Evolutionary conservation across 1,140 invertebrate genomes (phyloP).

Genomic region (Battus philenor): DNA sequence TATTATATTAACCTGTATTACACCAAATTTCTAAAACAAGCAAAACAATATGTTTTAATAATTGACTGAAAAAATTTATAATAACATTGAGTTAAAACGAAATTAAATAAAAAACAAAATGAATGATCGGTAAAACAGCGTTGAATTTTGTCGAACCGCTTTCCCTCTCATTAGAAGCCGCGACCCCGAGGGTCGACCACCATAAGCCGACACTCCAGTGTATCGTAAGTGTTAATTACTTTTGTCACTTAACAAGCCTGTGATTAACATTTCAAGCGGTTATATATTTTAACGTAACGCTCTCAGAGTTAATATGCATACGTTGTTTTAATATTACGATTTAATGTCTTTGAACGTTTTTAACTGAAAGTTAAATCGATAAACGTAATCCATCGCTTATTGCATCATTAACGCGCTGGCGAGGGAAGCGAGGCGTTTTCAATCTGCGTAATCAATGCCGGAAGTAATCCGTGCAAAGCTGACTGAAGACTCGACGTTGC

Average conservation of each 20-base stretch:
- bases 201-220: constrained; percentile 54
- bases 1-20: no score
- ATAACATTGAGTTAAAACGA: constrained; percentile 9
- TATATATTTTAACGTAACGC: constrained; percentile 21
- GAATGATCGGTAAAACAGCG: constrained; percentile 37
- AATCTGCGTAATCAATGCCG: constrained; percentile 69
- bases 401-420: constrained; percentile 64
- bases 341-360: constrained; percentile 56
- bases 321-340: constrained; percentile 61
- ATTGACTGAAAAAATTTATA: no score
- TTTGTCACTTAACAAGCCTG: constrained; percentile 57
- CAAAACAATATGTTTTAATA: no score
- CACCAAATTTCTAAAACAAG: no score
- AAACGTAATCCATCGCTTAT: constrained; percentile 69
- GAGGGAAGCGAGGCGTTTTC: constrained; percentile 57
- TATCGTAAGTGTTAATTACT: constrained; percentile 70
- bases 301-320: no score
- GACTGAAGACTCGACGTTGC: constrained; percentile 20
- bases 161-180: constrained; percentile 41
- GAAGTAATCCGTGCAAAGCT: constrained; percentile 46
- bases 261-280: constrained; percentile 57
- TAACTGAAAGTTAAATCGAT: constrained; percentile 63
- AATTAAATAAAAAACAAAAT: constrained; percentile 34
- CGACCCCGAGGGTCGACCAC: constrained; percentile 40
- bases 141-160: constrained; percentile 42